Evolutionary conservation across 2,797 vertebrate genomes (phyloP), one percentile per base, ranked within the genome.

Genomic region (Salmo trutta): DNA sequence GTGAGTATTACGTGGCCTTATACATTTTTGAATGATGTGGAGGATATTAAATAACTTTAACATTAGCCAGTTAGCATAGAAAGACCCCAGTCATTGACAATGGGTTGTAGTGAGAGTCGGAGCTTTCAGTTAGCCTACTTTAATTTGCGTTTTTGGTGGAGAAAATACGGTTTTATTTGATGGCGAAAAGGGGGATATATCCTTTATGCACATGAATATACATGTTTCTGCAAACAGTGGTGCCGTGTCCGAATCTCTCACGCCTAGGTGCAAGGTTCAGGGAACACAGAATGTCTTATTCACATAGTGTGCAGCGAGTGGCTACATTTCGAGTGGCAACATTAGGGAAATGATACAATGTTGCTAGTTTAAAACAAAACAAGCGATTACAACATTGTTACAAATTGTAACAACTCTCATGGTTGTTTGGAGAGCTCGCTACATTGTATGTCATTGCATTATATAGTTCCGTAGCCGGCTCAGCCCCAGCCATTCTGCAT

Each of bases 61-160:
- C 79, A 84, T 82, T 87, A 88, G 85, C 84, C 29, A 83, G 80
- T 75, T 85, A 85, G 84, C 84, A 75, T 71, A 29, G 73, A n/a
- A 52, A 79, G 66, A 66, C 14, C 47, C 29, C 29, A 68, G 31
- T 65, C 77, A 67, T 53, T 78, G 72, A 56, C 74, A 56, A 47
- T 54, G 68, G 56, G 71, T 70, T 59, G 56, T 41, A 52, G 69
- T 29, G 47, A 67, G 47, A 75, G 27, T 75, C 29, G 15, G 65
- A 33, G 51, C 29, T 27, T 66, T 75, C 24, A 54, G 15, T 67
- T 19, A 51, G 53, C 36, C 33, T 62, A 62, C 33, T 59, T 19
- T 19, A 21, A 74, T 68, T 27, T 21, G 24, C 5, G 16, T 27
- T 27, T 47, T 52, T 51, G 62, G 65, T 27, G 64, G 59, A 53